Percentiles rank a stretch among this genome's conserved stretches.
Evolutionary conservation across 1,140 invertebrate species (phyloP).

Genomic region (Musca domestica): DNA sequence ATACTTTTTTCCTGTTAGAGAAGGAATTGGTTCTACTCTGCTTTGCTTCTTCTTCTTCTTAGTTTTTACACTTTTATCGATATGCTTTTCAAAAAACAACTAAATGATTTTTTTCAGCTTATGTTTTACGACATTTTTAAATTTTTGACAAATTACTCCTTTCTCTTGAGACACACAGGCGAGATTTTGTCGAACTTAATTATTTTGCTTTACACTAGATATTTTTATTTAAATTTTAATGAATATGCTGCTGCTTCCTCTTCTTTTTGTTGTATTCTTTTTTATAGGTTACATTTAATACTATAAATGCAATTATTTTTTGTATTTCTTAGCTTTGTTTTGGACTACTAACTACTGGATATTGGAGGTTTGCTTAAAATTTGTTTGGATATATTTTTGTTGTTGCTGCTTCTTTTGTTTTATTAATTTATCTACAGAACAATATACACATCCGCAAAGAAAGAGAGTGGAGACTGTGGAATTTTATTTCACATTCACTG

Average conservation of each 20-base stretch:
- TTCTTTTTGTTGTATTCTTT: background rate
- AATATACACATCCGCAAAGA: background rate
- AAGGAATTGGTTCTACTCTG: background rate
- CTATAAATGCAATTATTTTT: conserved; percentile 18
- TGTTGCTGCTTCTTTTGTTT: too few relatives aligned
- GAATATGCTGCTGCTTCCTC: background rate
- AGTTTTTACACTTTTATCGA: conserved; percentile 32
- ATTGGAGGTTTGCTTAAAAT: background rate
- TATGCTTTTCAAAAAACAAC: conserved; percentile 27
- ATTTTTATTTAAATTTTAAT: background rate
- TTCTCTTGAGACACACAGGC: background rate
- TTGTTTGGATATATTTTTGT: too few relatives aligned
- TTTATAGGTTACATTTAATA: conserved; percentile 18
- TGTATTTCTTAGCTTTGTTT: background rate
- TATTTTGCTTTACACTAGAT: background rate
- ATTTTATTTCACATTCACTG: too few relatives aligned
- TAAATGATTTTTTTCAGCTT: too few relatives aligned
- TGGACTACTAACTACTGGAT: conserved; percentile 17
- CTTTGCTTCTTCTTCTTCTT: conserved; percentile 37
- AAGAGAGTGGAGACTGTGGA: too few relatives aligned
- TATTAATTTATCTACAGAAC: background rate
- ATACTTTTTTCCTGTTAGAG: background rate
- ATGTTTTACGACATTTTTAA: background rate
- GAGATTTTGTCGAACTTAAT: background rate
- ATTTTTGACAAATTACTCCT: background rate